Evolutionary conservation across 2,797 vertebrate species (phyloP).

Genomic region (Acrocephalus scirpaceus): DNA sequence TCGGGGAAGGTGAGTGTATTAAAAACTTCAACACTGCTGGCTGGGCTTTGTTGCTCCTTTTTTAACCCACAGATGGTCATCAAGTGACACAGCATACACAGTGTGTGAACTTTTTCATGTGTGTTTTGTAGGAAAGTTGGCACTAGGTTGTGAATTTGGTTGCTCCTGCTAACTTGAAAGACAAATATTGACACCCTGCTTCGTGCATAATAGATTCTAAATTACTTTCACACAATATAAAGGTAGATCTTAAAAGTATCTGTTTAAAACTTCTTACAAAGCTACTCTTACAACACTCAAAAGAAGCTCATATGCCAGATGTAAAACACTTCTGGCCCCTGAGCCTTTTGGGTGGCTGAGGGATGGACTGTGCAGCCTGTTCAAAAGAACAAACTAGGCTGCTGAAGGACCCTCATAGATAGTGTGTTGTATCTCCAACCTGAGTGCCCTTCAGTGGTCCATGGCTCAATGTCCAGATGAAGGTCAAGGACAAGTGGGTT

Average conservation of each 20-base stretch:
- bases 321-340: not conserved
- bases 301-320: not conserved
- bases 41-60: not conserved
- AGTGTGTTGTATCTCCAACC: not conserved
- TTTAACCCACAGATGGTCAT: not conserved
- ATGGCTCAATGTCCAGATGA: not conserved
- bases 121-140: not conserved
- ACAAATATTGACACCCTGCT: not conserved
- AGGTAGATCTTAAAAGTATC: not conserved
- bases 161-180: not conserved
- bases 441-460: not conserved
- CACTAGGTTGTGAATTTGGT: not conserved
- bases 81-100: not conserved
- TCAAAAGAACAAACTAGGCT: not conserved
- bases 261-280: not conserved
- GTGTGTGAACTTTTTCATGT: not conserved
- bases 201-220: not conserved
- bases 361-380: not conserved
- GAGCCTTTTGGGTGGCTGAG: not conserved
- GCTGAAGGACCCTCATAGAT: not conserved
- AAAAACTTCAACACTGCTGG: not conserved
- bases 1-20: slow-evolving; percentile 86
- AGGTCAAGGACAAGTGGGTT: not conserved
- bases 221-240: not conserved
- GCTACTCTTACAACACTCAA: not conserved